Percentiles rank a stretch among this genome's conserved stretches.
Evolutionary conservation across 2,888 invertebrate genomes (phyloP).

Genomic region (Latheticus oryzae): DNA sequence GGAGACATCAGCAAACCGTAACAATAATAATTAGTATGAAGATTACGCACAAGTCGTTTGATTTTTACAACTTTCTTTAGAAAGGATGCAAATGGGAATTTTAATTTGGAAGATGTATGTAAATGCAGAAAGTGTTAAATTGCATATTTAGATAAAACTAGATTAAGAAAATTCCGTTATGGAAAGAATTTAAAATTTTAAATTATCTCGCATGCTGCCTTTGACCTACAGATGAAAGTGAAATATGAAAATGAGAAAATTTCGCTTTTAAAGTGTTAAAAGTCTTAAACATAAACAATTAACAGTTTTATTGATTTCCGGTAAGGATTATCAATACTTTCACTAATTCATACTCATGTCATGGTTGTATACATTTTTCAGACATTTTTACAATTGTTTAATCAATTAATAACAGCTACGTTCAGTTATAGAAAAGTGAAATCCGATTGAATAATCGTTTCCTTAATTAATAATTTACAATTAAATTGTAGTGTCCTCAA

Average conservation of each 20-base stretch:
- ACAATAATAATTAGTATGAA: conserved; percentile 10
- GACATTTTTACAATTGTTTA: too few species aligned
- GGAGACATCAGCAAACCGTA: conserved; percentile 25
- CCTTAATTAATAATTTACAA: not conserved
- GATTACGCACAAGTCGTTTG: not conserved
- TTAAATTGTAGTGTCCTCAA: conserved; percentile 4
- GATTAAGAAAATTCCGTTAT: not conserved
- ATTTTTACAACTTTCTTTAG: conserved; percentile 11
- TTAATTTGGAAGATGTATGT: conserved; percentile 7
- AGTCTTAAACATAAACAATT: too few species aligned
- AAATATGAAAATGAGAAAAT: too few species aligned
- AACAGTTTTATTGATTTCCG: too few species aligned
- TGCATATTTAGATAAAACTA: not conserved
- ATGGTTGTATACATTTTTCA: too few species aligned
- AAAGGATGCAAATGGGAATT: conserved; percentile 2
- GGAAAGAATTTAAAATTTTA: too few species aligned
- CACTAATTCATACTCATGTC: too few species aligned
- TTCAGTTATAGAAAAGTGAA: not conserved
- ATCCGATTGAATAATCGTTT: conserved; percentile 5
- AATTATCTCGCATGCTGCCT: too few species aligned
- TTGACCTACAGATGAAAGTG: too few species aligned
- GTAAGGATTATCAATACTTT: too few species aligned
- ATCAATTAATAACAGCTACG: too few species aligned
- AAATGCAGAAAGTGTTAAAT: conserved; percentile 8
- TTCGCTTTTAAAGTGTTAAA: too few species aligned